Conservation (phyloP, 2,888 invertebrate genomes). For the Diarsia brunnea region DNA sequence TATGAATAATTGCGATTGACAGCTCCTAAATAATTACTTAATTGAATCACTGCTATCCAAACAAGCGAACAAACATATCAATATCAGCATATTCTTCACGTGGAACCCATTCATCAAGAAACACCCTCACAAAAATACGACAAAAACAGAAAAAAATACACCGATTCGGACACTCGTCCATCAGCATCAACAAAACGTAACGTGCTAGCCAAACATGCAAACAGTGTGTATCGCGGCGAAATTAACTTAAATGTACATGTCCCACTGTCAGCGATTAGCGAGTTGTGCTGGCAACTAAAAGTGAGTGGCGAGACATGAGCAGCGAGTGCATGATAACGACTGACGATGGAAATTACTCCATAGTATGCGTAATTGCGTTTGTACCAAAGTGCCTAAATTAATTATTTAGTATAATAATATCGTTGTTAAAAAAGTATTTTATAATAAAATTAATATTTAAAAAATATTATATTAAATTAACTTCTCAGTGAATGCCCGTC, state of each 20-base stretch:
- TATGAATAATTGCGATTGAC: not conserved
- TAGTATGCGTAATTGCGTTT: not conserved
- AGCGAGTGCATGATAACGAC: not conserved
- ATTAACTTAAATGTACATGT: constrained; percentile 55
- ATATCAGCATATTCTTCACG: not conserved
- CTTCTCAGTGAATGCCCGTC: not conserved
- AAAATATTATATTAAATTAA: too few relatives aligned
- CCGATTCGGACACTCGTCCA: constrained; percentile 28
- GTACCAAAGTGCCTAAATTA: not conserved
- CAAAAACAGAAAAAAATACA: constrained; percentile 7
- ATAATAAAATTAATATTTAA: too few relatives aligned
- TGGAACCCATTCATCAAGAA: not conserved
- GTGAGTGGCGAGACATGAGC: not conserved
- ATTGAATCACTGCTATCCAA: not conserved
- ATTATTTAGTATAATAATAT: too few relatives aligned
- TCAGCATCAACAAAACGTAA: constrained; percentile 19
- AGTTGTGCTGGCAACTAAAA: not conserved
- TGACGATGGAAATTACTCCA: not conserved
- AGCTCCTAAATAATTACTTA: not conserved
- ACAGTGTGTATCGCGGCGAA: constrained; percentile 54
- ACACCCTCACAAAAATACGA: constrained; percentile 13
- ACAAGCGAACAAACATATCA: not conserved
- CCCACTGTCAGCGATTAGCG: not conserved
- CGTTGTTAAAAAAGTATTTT: too few relatives aligned
- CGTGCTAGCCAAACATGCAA: constrained; percentile 28